Evolutionary conservation across 2,113 vertebrate genomes (phyloP), one percentile per base, ranked within the genome.

Genomic region (Gadus chalcogrammus): DNA sequence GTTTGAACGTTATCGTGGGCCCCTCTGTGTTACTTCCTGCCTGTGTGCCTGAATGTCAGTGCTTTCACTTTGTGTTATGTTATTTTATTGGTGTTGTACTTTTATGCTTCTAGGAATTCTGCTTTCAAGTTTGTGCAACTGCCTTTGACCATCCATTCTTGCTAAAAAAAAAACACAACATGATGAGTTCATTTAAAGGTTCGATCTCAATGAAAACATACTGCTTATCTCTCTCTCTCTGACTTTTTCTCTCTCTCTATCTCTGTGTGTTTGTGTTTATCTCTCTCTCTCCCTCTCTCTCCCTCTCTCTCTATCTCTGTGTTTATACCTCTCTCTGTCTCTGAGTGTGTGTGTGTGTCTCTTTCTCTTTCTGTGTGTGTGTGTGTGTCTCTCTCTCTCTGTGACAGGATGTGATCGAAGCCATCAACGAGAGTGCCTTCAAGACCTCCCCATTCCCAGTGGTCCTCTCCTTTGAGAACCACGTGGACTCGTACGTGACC

Each of bases 391-490:
- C 17, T 61, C 11, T 15, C 31, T 67, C 15, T 56, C 53, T 89
- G 68, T 64, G 68, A 71, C 84, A 99, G 97, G 97, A 99, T 82
- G 97, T 95, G 74, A 96, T 99, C 0, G 97, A 99, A 77, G 97
- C 97, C 64, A 99, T 99, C 38, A 94, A 94, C 52, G 98, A 99
- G 88, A 96, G 96, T 35, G 96, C 98, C 68, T 99, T 99, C 87
- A 99, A 99, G 91, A 99, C 95, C 0, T 99, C 98, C 17, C 93
- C 91, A 0, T 99, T 95, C 70, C 98, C 98, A 0, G 79, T 99
- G 48, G 91, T 99, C 84, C 92, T 99, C 81, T 99, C 98, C 6
- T 99, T 99, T 1, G 98, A 99, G 88, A 99, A 99, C 86, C 98
- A 99, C 0, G 97, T 99, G 61, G 97, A 99, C 89, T 96, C 96